Percentiles rank a stretch among this genome's conserved stretches.
Evolutionary conservation across 2,888 invertebrate species (phyloP).

Genomic region (Neria commutata): DNA sequence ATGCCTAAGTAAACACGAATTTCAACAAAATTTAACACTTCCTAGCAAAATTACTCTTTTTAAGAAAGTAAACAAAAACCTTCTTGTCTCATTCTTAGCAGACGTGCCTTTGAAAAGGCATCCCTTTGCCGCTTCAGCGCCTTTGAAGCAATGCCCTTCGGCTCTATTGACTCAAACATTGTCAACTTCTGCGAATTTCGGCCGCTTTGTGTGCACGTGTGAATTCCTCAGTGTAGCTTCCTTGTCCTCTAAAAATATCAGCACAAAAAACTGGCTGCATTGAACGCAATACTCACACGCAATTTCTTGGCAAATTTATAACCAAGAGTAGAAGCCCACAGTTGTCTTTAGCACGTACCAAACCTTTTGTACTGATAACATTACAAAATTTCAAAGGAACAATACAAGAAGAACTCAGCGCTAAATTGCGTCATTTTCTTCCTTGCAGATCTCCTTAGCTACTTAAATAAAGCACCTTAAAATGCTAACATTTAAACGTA

Average conservation of each 20-base stretch:
- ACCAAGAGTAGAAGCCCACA: too few species aligned
- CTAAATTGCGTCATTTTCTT: too few species aligned
- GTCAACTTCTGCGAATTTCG: conserved; percentile 17
- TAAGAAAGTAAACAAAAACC: background rate
- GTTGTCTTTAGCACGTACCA: background rate
- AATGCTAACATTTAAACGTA: too few species aligned
- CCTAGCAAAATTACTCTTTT: too few species aligned
- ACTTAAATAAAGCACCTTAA: too few species aligned
- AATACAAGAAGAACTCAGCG: background rate
- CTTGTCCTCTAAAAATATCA: background rate
- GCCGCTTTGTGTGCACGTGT: conserved; percentile 14
- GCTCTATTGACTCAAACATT: conserved; percentile 6
- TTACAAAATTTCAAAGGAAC: background rate
- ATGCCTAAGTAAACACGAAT: too few species aligned
- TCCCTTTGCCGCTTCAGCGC: background rate
- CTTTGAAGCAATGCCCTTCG: conserved; percentile 8
- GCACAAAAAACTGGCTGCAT: too few species aligned
- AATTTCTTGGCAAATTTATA: too few species aligned
- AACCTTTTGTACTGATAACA: background rate
- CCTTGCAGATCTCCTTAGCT: too few species aligned
- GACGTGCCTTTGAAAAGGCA: background rate
- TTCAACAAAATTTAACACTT: too few species aligned
- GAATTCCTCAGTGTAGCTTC: background rate
- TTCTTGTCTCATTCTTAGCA: background rate
- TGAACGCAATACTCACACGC: too few species aligned